Conservation (phyloP, 1,140 invertebrate genomes). For the Ylistrum balloti region DNA sequence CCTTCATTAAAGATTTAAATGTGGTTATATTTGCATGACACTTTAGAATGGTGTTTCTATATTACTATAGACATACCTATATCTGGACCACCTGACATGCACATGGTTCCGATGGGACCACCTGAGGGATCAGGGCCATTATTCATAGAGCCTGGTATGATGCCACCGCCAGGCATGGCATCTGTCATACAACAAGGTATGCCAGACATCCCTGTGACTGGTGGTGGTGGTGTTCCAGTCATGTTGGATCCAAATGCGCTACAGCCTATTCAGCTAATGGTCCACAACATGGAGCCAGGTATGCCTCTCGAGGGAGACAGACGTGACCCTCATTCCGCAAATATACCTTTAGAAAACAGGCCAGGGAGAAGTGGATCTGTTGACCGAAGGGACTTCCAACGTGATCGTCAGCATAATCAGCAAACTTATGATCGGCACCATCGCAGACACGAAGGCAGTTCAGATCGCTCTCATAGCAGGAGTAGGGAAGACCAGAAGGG, state of each 20-base stretch:
- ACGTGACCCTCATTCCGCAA: neutral
- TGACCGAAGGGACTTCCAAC: neutral
- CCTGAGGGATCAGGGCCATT: neutral
- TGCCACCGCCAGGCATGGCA: neutral
- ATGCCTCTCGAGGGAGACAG: neutral
- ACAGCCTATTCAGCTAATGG: neutral
- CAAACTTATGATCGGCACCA: neutral
- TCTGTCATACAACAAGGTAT: neutral
- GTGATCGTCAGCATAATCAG: neutral
- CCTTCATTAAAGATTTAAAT: no score
- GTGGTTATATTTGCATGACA: no score
- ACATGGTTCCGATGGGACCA: neutral
- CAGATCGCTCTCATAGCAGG: neutral
- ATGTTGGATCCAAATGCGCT: conserved; percentile 5
- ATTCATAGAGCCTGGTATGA: neutral
- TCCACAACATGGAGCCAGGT: conserved; percentile 19
- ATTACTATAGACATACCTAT: neutral
- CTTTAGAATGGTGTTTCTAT: no score
- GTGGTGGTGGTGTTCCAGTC: neutral
- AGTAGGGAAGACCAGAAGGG: conserved; percentile 1
- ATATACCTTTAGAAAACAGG: neutral
- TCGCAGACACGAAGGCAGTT: conserved; percentile 10
- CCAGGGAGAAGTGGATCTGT: neutral
- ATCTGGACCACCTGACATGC: neutral
- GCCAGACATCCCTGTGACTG: neutral